phyloP scores from a whole-genome alignment of 2,797 vertebrate genomes.

The Tangara arthus region DNA sequence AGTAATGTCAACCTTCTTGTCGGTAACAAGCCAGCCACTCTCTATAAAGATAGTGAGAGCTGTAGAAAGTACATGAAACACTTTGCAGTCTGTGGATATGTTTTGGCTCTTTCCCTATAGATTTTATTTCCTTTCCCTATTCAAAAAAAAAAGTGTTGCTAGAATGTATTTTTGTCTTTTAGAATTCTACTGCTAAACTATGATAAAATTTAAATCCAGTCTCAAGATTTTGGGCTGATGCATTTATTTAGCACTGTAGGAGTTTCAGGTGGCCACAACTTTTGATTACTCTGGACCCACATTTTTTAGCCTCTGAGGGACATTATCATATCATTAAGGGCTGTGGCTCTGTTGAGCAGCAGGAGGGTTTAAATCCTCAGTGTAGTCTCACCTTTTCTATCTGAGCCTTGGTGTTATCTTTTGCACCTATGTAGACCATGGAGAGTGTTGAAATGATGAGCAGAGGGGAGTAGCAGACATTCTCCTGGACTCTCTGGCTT shows the following conservation, averaged over 20 bases:
- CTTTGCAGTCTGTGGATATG: neutral
- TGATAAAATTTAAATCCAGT: neutral
- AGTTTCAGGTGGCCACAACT: neutral
- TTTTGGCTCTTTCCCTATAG: neutral
- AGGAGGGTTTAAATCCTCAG: neutral
- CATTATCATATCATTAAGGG: neutral
- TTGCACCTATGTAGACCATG: slow-evolving; percentile 68
- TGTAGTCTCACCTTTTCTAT: slow-evolving; percentile 69
- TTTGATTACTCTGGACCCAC: neutral
- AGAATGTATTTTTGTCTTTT: neutral
- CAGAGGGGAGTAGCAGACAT: slow-evolving; percentile 67
- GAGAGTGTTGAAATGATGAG: slow-evolving; percentile 68
- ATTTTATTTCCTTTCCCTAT: neutral
- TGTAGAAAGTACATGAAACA: neutral
- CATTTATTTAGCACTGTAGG: neutral
- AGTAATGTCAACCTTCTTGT: neutral
- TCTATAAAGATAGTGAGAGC: neutral
- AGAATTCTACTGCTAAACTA: neutral
- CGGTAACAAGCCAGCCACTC: neutral
- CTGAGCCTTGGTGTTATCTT: slow-evolving; percentile 66
- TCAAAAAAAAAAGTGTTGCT: neutral
- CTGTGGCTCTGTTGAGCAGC: neutral
- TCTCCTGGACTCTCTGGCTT: slow-evolving; percentile 33
- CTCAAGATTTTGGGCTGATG: neutral
- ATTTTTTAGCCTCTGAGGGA: neutral